These are phyloP conservation scores for Saccopteryx bilineata DNA, from an alignment of 2,113 vertebrate genomes.

Conservation along the genomic window DNA sequence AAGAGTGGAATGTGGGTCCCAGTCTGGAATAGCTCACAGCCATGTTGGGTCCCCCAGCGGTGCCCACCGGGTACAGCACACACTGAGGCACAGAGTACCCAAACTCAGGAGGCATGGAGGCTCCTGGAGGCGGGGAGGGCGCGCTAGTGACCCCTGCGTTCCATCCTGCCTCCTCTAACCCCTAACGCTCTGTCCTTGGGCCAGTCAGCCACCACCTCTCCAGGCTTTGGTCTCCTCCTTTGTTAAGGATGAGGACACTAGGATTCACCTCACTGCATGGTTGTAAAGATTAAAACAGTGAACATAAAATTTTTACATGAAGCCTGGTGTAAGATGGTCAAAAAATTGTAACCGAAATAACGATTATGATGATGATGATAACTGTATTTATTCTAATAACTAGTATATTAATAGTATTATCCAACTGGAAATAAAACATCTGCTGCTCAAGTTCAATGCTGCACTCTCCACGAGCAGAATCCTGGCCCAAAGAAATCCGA, in stretches of 20 bases:
- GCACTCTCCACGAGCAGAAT: conserved; percentile 43
- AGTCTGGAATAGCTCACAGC: not conserved
- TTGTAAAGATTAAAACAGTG: not conserved
- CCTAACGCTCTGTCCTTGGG: not conserved
- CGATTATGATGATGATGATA: conserved; percentile 22
- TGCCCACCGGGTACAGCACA: not conserved
- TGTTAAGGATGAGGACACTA: not conserved
- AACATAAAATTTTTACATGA: not conserved
- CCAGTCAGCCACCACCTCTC: not conserved
- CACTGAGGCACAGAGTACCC: not conserved
- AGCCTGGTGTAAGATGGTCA: not conserved
- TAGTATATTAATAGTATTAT: conserved; percentile 64
- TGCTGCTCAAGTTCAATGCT: conserved; percentile 60
- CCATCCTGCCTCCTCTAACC: no score
- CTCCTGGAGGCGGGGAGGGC: not conserved
- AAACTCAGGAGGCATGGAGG: not conserved
- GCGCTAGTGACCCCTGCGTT: not conserved
- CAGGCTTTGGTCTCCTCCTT: not conserved
- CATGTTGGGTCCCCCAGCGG: not conserved
- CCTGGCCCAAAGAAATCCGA: conserved; percentile 36
- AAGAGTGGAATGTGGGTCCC: not conserved
- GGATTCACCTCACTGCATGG: not conserved
- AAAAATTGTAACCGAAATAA: conserved; percentile 41
- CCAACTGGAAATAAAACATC: conserved; percentile 79
- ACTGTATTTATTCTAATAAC: conserved; percentile 66